Percentiles rank a stretch among this genome's conserved stretches.
Evolutionary conservation across 2,113 vertebrate genomes (phyloP).

Genomic region (Chunga burmeisteri): DNA sequence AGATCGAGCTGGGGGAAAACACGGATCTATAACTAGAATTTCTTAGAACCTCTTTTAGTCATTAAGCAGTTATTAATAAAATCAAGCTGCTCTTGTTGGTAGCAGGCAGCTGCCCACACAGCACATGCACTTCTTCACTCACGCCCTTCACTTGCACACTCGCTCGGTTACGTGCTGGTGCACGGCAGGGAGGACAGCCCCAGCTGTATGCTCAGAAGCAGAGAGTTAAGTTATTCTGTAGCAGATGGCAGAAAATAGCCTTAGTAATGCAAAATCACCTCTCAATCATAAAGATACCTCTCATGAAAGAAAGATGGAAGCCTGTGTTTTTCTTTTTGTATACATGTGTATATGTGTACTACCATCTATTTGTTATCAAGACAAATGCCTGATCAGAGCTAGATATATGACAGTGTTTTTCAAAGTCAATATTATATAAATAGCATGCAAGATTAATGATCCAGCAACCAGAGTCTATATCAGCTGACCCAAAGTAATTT

Average conservation of each 20-base stretch:
- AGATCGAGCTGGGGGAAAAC: neutral
- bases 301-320: neutral
- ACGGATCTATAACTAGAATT: neutral
- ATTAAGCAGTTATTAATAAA: neutral
- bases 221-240: neutral
- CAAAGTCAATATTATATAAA: neutral
- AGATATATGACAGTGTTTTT: neutral
- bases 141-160: fast-evolving
- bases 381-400: neutral
- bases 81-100: neutral
- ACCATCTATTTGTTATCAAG: neutral
- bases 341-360: neutral
- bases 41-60: neutral
- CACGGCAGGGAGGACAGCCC: fast-evolving
- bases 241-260: neutral
- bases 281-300: neutral
- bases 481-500: neutral
- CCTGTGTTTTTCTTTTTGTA: neutral
- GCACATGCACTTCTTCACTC: fast-evolving
- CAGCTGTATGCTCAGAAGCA: neutral
- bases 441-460: neutral
- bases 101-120: neutral
- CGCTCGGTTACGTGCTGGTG: fast-evolving
- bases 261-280: neutral
- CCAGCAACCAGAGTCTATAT: neutral